Evolutionary conservation across 2,113 vertebrate genomes (phyloP), one percentile per base, ranked within the genome.

Genomic region (Pangasianodon gigas): DNA sequence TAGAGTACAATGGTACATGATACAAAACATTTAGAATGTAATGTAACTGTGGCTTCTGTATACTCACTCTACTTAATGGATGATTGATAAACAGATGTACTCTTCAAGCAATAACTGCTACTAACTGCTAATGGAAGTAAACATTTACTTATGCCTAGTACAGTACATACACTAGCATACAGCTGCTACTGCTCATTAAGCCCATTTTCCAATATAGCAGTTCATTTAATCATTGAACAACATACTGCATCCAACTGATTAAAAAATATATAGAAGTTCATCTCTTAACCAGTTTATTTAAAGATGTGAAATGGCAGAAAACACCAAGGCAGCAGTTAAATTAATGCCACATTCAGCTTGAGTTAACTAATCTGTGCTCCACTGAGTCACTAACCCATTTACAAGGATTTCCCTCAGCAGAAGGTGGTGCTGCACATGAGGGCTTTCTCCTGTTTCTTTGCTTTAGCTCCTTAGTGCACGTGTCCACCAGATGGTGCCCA

Each of bases 331-430:
- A 74, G 6, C 7, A 11, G 74, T 46, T 18, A 41, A 83, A 37
- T 58, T 21, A 9, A 13, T 67, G 13, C 13, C 41, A 85, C 32
- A 84, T 41, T 84, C 26, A 48, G 84, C 60, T 18, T 14, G 44
- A 46, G 21, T 67, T 19, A 14, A n/a, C 6, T 85, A 46, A 69
- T 82, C 51, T 58, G 67, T 58, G 29, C 37, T 52, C 10, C 13
- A n/a, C 87, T 93, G 85, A 93, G 89, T 93, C 93, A 92, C 91
- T 93, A 92, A 93, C 92, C 88, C 88, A 93, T 85, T 94, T 93
- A 90, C 7, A 58, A 32, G 24, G 84, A 65, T 79, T 79, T 86
- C 87, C 89, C 32, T 86, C 58, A 44, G 77, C 86, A 92, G 85
- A 88, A 90, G 92, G 44, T 74, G 84, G 88, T 86, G 91, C 10